These are phyloP conservation scores for Tiliacea aurago DNA, from an alignment of 2,888 invertebrate species.

Conservation along the genomic window DNA sequence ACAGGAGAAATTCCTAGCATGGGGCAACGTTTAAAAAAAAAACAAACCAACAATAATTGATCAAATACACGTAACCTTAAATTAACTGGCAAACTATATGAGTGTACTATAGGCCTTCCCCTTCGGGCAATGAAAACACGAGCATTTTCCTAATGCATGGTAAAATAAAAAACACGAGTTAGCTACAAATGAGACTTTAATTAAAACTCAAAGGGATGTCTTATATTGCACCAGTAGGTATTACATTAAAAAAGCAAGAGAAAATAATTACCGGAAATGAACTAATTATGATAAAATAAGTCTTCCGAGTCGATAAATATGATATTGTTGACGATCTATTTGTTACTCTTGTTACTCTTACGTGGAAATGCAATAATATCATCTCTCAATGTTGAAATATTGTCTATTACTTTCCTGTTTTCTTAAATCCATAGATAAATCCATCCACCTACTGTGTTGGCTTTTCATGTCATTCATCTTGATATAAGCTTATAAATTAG, in stretches of 20 bases:
- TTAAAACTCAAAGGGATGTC: conserved; percentile 24
- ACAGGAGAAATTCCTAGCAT: no score
- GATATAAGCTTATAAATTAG: background rate
- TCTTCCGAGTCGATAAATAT: background rate
- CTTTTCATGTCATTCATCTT: background rate
- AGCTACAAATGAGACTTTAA: conserved; percentile 14
- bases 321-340: background rate
- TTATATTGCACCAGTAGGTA: conserved; percentile 8
- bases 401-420: background rate
- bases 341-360: background rate
- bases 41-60: no score
- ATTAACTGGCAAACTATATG: background rate
- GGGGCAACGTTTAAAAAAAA: no score
- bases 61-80: background rate
- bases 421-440: conserved; percentile 8
- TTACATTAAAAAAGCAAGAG: conserved; percentile 1
- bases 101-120: no score
- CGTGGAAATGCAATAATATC: background rate
- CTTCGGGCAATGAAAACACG: background rate
- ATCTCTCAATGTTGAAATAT: background rate
- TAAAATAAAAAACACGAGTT: background rate
- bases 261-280: conserved; percentile 1
- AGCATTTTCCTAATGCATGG: background rate
- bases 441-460: background rate
- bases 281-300: conserved; percentile 4